These are phyloP conservation scores for Habropoda laboriosa DNA, from an alignment of 1,140 invertebrate species.

Conservation along the genomic window DNA sequence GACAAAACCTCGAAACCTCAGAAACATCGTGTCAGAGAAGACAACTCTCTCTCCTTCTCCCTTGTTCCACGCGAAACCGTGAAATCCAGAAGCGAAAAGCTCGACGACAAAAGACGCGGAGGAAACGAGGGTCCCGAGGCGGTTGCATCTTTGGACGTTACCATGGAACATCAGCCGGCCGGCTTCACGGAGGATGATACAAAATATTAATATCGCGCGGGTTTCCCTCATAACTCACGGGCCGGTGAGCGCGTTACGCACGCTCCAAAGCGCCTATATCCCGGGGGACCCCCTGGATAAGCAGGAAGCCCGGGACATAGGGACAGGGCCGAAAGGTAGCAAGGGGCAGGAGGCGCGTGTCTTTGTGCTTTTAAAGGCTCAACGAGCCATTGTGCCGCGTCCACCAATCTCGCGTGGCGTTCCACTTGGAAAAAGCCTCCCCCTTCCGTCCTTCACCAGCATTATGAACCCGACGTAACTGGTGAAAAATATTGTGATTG, in stretches of 20 bases:
- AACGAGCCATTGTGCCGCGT: slow-evolving; percentile 75
- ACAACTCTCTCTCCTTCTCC: neutral
- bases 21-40: slow-evolving; percentile 3
- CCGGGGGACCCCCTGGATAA: slow-evolving; percentile 78
- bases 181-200: slow-evolving; percentile 82
- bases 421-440: slow-evolving; percentile 48
- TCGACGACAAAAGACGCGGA: slow-evolving; percentile 78
- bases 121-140: slow-evolving; percentile 58
- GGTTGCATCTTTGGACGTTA: slow-evolving; percentile 63
- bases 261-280: slow-evolving; percentile 77
- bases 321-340: neutral
- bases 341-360: slow-evolving; percentile 62
- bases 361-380: slow-evolving; percentile 76
- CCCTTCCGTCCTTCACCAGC: slow-evolving; percentile 28
- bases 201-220: slow-evolving; percentile 82
- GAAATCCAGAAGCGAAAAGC: slow-evolving; percentile 4
- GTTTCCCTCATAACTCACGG: slow-evolving; percentile 82
- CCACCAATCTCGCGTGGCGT: slow-evolving; percentile 24
- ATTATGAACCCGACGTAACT: slow-evolving; percentile 80
- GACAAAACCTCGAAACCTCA: neutral
- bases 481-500: slow-evolving; percentile 83
- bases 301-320: slow-evolving; percentile 70
- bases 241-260: slow-evolving; percentile 79
- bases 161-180: slow-evolving; percentile 55
- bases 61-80: slow-evolving; percentile 2